phyloP scores from a whole-genome alignment of 2,113 vertebrate genomes.

The Centropus unirufus region DNA sequence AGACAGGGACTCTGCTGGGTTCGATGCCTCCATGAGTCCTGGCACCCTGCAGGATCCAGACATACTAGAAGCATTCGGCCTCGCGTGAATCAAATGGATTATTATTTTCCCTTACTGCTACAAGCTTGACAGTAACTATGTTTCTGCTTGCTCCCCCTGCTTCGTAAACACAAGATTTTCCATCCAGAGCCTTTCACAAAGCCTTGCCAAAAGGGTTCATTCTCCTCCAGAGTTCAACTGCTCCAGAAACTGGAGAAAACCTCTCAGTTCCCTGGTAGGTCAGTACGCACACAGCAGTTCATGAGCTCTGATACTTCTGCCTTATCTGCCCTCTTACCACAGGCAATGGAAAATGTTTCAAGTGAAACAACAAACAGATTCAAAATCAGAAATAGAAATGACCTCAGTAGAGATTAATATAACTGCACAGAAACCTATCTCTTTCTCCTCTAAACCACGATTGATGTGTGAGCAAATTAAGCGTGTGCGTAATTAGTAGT shows the following conservation, averaged over 20 bases:
- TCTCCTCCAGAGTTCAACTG: constrained; percentile 39
- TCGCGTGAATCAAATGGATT: neutral
- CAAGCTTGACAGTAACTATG: neutral
- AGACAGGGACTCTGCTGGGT: neutral
- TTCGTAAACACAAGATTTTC: constrained; percentile 37
- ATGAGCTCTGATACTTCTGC: constrained; percentile 8
- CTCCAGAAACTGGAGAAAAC: constrained; percentile 35
- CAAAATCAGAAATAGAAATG: constrained; percentile 61
- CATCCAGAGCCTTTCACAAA: neutral
- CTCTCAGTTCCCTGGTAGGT: neutral
- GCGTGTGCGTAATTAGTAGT: neutral
- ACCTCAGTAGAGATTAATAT: constrained; percentile 44
- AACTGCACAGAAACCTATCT: constrained; percentile 30
- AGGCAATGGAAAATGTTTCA: constrained; percentile 64
- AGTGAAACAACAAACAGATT: constrained; percentile 61
- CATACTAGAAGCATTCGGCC: neutral
- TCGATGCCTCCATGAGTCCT: neutral
- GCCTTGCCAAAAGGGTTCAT: constrained; percentile 43
- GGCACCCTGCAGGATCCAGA: neutral
- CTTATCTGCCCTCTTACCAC: constrained; percentile 39
- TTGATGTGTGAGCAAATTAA: neutral
- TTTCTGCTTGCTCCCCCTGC: neutral
- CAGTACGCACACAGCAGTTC: constrained; percentile 27
- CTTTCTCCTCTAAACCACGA: neutral
- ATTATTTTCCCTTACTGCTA: neutral